Base-by-base conservation (phyloP, 1,140 invertebrate genomes). In the Ridgeia piscesae region DNA sequence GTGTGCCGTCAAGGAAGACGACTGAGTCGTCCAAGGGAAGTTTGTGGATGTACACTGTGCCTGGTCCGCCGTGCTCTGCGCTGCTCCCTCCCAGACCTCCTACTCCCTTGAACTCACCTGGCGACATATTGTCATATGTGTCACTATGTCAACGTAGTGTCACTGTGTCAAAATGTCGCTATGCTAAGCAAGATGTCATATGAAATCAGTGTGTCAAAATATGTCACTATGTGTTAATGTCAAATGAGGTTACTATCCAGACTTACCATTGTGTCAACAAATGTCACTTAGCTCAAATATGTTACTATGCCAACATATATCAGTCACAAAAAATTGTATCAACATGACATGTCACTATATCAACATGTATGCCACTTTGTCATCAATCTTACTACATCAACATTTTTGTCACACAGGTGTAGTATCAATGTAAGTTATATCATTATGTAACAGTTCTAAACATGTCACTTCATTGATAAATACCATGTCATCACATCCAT, bases 31-130 rank as follows among this genome's bases (percentile, higher is more conserved):
- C 92, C 35, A 89, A 34, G 33, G 93, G 93, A 58, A 95, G 92
- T 77, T 93, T 94, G 92, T 95, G 94, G 17, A 94, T 92, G 92
- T 95, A 95, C 31, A 94, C 92, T 0, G 94, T 94, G 27, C 94
- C 94, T 50, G 94, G 93, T 17, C 94, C 94, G 33, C 94, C 94
- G 90, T 94, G 93, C 91, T 94, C 94, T n/a, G 92, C 93, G 33
- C 88, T 8, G 42, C 35, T 93, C 33, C 94, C 94, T 91, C 94
- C 93, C 17, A 88, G 35, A 17, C 94, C 94, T 58, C 94, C 94
- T 92, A 91, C 90, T 34, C 92, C 93, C 50, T 92, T 93, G 90
- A 94, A 94, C 31, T 93, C 93, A 91, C 94, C 94, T 95, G 17
- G 58, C 77, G 42, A 92, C 58, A 92, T 48, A 33, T 91, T n/a